Evolutionary conservation across 2,113 vertebrate genomes (phyloP), one percentile per base, ranked within the genome.

Genomic region (Tautogolabrus adspersus): DNA sequence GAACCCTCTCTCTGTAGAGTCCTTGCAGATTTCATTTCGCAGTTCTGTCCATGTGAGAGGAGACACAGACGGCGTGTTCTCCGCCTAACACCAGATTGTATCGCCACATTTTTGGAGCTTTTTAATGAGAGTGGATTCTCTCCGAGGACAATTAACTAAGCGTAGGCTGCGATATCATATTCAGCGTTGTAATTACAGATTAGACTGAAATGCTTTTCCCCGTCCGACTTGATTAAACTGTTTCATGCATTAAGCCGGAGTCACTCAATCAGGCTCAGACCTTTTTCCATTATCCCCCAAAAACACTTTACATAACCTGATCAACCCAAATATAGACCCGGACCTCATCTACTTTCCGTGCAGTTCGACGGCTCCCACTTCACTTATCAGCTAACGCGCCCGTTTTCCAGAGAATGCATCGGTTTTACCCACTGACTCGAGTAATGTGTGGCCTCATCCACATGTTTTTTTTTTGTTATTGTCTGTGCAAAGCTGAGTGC

Each of bases 281-380:
- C 26, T 40, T 55, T 26, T 64, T 54, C 30, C 57, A 80, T 82
- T 60, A 77, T 73, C 64, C 49, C 56, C 38, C 26, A 40, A 30
- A 60, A 69, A 75, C 69, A 71, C 57, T 76, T 90, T 65, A 78
- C 42, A 72, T 87, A 84, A 91, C 80, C 66, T 49, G 66, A 79
- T 80, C 51, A 30, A 61, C 30, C 21, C 61, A 75, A 63, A 80
- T 30, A 65, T 56, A 22, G 78, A 70, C 38, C 61, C 38, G 63
- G 49, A 79, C 18, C 51, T 46, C 22, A 40, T 64, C 44, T 63
- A 12, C 42, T 64, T 86, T 61, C 40, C 63, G n/a, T 72, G 37
- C 5, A 40, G 18, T 63, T 42, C 7, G 30, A 46, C 37, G 23
- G 60, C 11, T 26, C 52, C 42, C 46, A 13, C 18, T 38, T 55